Conservation (phyloP, 2,888 invertebrate genomes). For the Agrochola lychnidis region DNA sequence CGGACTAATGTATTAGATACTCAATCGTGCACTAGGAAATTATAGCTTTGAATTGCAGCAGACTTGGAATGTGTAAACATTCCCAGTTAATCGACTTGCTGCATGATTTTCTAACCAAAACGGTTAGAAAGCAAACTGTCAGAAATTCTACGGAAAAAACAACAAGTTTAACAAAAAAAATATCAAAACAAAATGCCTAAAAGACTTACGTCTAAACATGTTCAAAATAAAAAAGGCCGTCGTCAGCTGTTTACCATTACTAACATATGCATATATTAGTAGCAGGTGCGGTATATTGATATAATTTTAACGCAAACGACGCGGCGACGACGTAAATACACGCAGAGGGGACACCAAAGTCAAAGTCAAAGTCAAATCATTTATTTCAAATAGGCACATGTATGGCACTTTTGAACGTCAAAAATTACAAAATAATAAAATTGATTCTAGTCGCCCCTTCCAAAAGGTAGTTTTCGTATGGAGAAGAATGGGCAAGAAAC, state of each 20-base stretch:
- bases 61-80: background rate
- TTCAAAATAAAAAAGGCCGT: constrained; percentile 35
- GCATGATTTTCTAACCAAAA: background rate
- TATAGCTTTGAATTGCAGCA: background rate
- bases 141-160: background rate
- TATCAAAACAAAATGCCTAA: background rate
- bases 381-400: no score
- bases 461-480: no score
- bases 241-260: constrained; percentile 60
- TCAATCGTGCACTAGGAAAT: background rate
- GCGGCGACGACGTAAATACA: constrained; percentile 27
- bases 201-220: constrained; percentile 37
- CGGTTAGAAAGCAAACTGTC: no score
- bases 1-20: background rate
- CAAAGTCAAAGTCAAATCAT: no score
- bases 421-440: no score
- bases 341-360: constrained; percentile 36
- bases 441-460: no score
- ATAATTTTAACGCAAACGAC: constrained; percentile 55
- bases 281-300: constrained; percentile 65
- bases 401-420: no score
- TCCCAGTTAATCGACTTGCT: background rate
- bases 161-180: background rate
- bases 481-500: no score
- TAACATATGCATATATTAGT: constrained; percentile 60